Conservation (phyloP, 2,797 vertebrate genomes). For the Prunella strophiata region DNA sequence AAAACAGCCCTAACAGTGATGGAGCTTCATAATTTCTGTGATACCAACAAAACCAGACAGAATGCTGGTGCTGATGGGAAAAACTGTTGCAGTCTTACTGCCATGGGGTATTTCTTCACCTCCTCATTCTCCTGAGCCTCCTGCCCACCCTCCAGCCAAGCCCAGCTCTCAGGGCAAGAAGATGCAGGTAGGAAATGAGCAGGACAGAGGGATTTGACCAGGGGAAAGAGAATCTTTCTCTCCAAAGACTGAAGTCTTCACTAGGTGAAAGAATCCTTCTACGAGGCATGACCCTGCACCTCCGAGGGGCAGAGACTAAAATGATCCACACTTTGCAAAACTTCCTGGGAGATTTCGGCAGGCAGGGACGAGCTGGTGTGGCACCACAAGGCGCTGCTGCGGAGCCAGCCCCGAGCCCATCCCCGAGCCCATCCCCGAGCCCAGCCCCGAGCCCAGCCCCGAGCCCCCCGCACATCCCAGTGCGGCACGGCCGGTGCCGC, state of each 20-base stretch:
- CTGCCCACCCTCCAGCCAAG: not conserved
- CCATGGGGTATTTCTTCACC: not conserved
- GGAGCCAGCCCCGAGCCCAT: not conserved
- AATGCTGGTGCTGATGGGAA: not conserved
- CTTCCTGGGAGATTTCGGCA: not conserved
- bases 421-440: not conserved
- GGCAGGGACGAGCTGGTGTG: not conserved
- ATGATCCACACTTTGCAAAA: not conserved
- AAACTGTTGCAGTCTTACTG: accelerated
- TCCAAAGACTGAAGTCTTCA: not conserved
- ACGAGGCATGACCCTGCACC: accelerated
- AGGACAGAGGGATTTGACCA: not conserved
- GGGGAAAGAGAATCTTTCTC: not conserved
- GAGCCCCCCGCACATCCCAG: not conserved
- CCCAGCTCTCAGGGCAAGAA: not conserved
- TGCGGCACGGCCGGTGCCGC: not conserved
- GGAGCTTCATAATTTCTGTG: not conserved
- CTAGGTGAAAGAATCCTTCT: not conserved
- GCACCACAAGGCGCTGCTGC: not conserved
- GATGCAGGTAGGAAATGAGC: accelerated
- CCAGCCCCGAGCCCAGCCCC: not conserved
- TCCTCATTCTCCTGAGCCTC: not conserved
- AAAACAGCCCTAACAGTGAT: not conserved
- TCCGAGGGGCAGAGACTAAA: accelerated
- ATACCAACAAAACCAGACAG: not conserved